A percentile compares a stretch with the other conserved stretches of the same genome.
These are phyloP conservation scores for Hydroisotoma schaefferi DNA, from an alignment of 2,888 invertebrate genomes.

Conservation along the genomic window DNA sequence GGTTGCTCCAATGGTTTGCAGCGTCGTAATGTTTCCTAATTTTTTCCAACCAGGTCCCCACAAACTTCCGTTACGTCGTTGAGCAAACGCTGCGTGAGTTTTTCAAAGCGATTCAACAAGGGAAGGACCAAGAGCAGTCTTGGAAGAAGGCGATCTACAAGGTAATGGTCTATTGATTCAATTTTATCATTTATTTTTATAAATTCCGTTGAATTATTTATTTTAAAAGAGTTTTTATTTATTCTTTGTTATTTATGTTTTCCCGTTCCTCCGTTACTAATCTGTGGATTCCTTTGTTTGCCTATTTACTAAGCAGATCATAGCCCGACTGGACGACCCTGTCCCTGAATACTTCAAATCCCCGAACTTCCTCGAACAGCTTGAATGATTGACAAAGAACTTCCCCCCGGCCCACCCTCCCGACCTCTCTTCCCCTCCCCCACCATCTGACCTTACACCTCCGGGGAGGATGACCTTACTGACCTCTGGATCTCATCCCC, in stretches of 20 bases:
- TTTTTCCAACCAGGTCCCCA: conserved; percentile 76
- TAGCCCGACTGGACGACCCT: conserved; percentile 96
- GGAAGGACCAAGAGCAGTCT: conserved; percentile 96
- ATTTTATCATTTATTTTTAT: not conserved
- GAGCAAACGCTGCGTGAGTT: conserved; percentile 98
- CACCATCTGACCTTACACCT: not conserved
- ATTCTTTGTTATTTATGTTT: not conserved
- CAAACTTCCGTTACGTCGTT: conserved; percentile 93
- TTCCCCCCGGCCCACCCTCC: conserved; percentile 18
- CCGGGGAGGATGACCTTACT: too few species aligned
- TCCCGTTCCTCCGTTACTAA: not conserved
- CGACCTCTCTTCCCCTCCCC: conserved; percentile 1
- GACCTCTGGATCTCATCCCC: not conserved
- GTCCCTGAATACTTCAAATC: conserved; percentile 99
- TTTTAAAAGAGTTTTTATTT: not conserved
- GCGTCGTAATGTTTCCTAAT: not conserved
- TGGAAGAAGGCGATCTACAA: conserved; percentile 99
- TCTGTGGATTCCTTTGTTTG: conserved; percentile 14
- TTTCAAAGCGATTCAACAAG: conserved; percentile 95
- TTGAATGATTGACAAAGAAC: conserved; percentile 37
- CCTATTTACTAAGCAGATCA: conserved; percentile 59
- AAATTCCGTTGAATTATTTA: not conserved
- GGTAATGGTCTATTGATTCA: conserved; percentile 36
- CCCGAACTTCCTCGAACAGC: conserved; percentile 79
- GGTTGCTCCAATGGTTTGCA: not conserved